Evolutionary conservation across 2,888 invertebrate genomes (phyloP).

Genomic region (Cephus pulcher): DNA sequence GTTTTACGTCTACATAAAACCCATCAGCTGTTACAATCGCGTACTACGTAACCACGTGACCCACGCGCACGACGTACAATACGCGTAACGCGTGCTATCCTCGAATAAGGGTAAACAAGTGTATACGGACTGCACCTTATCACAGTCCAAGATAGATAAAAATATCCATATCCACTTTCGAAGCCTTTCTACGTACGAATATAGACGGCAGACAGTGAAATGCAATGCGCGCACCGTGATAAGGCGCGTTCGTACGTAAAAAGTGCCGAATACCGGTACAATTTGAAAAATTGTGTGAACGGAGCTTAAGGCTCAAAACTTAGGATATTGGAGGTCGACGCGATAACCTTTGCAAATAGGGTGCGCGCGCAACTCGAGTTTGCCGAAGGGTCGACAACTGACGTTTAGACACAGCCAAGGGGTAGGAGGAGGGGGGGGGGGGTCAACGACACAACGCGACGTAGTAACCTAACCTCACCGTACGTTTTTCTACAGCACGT

Average conservation of each 20-base stretch:
- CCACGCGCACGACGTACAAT: not conserved
- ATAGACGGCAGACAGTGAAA: not conserved
- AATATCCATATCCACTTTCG: not conserved
- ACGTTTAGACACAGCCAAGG: not conserved
- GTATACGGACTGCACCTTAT: not conserved
- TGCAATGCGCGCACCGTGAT: not conserved
- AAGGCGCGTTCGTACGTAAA: not conserved
- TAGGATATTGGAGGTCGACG: conserved; percentile 42
- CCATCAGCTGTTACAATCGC: not conserved
- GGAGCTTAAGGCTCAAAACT: not conserved
- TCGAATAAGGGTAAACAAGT: not conserved
- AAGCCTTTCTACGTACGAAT: not conserved
- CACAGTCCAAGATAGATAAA: not conserved
- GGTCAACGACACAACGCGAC: conserved; percentile 33
- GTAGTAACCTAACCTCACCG: not conserved
- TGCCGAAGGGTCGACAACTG: not conserved
- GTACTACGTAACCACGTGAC: not conserved
- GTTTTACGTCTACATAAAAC: not conserved
- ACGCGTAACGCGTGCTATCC: not conserved
- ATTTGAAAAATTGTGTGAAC: not conserved
- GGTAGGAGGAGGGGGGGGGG: conserved; percentile 14
- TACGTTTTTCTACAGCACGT: not conserved
- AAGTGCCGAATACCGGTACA: no score
- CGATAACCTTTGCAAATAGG: conserved; percentile 49
- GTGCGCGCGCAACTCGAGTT: conserved; percentile 23